Evolutionary conservation across 1,140 invertebrate genomes (phyloP), one percentile per base, ranked within the genome.

Genomic region (Carposina sasakii): DNA sequence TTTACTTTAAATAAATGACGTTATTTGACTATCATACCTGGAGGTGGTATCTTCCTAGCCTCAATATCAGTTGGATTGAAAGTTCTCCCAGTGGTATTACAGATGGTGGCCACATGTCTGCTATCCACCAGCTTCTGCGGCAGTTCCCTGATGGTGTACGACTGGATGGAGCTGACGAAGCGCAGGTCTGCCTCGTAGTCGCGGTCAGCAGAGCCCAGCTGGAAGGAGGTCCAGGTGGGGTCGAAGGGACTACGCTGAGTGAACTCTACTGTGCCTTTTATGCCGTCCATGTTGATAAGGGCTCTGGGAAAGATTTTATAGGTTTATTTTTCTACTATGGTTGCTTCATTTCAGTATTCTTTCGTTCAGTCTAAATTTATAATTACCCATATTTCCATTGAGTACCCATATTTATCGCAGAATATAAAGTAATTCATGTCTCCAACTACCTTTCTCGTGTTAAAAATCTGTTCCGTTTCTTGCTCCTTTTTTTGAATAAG

Each of bases 201-300:
- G 47, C 89, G 76, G 67, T 78, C 86, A 0, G 88, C 89, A 30
- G 88, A 88, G 1, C 85, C 87, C 15, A 97, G 69, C 46, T 92
- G 90, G 41, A 97, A 90, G 58, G 90, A 90, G 0, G 95, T 82
- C 83, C 91, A 92, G 0, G 96, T 96, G 0, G 93, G 91, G 77
- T 96, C 91, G 67, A 94, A 96, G 5, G 90, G 91, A 0, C 94
- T 95, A 16, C 90, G 87, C 85, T 98, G 97, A 6, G 86, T 88
- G 21, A 98, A 89, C 1, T 87, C 90, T 1, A 98, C 87, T 36
- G 92, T 89, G 0, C 96, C 96, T 69, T 89, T 90, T 2, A 98
- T 91, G 2, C 95, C 95, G 33, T 91, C 90, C 31, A 90, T 88
- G 77, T 93, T 92, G 30, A 98, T 90, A 3, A 91, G 76, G 2